Percentiles rank a stretch among this genome's conserved stretches.
phyloP scores from a whole-genome alignment of 2,888 invertebrate genomes.

The Pilophorus perplexus region DNA sequence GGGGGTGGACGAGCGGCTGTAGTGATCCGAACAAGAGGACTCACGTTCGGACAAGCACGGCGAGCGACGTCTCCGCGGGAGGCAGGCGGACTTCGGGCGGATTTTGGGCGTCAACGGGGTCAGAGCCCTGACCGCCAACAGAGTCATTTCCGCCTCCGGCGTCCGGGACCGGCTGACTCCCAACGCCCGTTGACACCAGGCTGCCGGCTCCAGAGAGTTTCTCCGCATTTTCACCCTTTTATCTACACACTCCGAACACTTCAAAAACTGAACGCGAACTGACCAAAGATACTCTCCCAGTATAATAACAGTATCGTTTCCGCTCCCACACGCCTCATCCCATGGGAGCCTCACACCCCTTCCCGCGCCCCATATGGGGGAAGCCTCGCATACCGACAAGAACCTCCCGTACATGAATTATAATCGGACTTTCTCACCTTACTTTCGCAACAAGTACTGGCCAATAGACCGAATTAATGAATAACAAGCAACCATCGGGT shows the following conservation, averaged over 20 bases:
- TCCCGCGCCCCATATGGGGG: conserved; percentile 7
- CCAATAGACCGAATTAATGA: neutral
- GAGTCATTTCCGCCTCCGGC: conserved; percentile 7
- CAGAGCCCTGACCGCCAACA: conserved; percentile 13
- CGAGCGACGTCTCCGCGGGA: too few relatives aligned
- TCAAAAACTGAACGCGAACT: conserved; percentile 5
- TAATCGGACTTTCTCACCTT: neutral
- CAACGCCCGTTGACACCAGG: conserved; percentile 28
- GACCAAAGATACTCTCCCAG: conserved; percentile 19
- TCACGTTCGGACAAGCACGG: neutral
- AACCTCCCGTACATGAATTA: neutral
- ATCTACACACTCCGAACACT: neutral
- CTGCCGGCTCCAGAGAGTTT: conserved; percentile 18
- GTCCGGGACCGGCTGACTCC: neutral
- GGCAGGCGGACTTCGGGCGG: neutral
- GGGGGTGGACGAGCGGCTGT: neutral
- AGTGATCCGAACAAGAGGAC: neutral
- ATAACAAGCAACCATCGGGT: too few relatives aligned
- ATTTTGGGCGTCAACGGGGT: conserved; percentile 12
- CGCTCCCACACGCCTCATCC: conserved; percentile 34
- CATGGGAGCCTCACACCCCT: conserved; percentile 19
- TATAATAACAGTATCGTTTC: conserved; percentile 34
- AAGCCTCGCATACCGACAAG: neutral
- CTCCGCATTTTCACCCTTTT: neutral
- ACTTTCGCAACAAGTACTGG: neutral